Percentiles rank a stretch among this genome's conserved stretches.
phyloP scores from a whole-genome alignment of 2,888 invertebrate genomes.

The Cerastoderma edule region DNA sequence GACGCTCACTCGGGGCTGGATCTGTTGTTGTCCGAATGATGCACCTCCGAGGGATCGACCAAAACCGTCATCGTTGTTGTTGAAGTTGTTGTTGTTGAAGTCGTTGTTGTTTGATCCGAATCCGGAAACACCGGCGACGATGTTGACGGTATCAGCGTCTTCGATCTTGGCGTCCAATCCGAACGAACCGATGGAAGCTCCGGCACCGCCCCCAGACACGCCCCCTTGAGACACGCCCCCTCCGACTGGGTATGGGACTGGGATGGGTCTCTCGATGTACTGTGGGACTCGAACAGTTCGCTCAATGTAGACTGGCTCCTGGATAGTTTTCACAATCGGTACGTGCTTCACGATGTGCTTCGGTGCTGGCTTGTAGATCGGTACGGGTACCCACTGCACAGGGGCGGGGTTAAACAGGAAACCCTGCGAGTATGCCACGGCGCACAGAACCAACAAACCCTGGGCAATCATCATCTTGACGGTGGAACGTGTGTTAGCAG shows the following conservation, averaged over 20 bases:
- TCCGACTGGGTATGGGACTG: conserved; percentile 3
- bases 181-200: background rate
- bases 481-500: background rate
- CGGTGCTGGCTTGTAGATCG: background rate
- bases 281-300: conserved; percentile 8
- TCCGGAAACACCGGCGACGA: background rate
- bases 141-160: conserved; percentile 12
- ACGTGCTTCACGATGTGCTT: too few species aligned
- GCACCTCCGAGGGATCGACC: background rate
- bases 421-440: conserved; percentile 1
- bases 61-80: conserved; percentile 11
- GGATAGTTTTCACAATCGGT: conserved; percentile 18
- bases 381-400: background rate
- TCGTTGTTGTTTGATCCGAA: background rate
- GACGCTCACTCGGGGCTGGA: conserved; percentile 1
- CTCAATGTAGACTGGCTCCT: conserved; percentile 18
- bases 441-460: background rate
- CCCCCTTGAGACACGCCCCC: background rate
- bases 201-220: background rate
- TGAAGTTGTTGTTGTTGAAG: background rate
- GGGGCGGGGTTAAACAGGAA: too few species aligned
- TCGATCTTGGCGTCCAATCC: conserved; percentile 18
- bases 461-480: conserved; percentile 6
- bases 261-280: conserved; percentile 17
- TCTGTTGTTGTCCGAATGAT: background rate